A percentile compares a stretch with the other conserved stretches of the same genome.
Conservation (phyloP, 2,888 invertebrate species). For the Pachliopta kotzebuea region DNA sequence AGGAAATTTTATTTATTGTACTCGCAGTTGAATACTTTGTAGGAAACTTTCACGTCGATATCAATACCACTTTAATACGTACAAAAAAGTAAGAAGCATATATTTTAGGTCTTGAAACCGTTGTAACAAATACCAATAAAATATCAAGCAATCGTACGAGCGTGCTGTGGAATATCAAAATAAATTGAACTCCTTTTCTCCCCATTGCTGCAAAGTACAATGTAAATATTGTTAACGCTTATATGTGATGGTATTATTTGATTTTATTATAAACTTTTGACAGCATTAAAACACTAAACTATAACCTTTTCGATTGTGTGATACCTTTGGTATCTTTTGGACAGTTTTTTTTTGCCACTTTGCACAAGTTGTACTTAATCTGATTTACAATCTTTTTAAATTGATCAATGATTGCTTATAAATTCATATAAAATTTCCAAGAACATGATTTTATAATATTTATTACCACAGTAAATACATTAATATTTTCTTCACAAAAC, state of each 20-base stretch:
- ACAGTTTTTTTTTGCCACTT: neutral
- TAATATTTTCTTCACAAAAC: too few species aligned
- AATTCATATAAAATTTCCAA: too few species aligned
- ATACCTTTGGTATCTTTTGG: neutral
- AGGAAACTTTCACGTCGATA: neutral
- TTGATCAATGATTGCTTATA: too few species aligned
- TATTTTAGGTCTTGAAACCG: constrained; percentile 7
- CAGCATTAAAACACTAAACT: neutral
- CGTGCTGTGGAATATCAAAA: constrained; percentile 21
- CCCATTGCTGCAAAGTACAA: constrained; percentile 8
- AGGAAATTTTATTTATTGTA: neutral
- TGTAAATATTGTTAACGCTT: constrained; percentile 3
- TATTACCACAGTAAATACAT: too few species aligned
- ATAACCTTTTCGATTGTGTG: neutral
- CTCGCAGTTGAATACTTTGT: neutral
- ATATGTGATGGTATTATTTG: neutral
- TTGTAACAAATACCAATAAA: constrained; percentile 20
- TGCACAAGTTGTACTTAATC: too few species aligned
- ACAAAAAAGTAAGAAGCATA: constrained; percentile 1
- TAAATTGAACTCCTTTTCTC: constrained; percentile 13
- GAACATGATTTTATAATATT: too few species aligned
- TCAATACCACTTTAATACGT: neutral
- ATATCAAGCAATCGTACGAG: constrained; percentile 13
- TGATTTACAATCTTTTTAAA: too few species aligned
- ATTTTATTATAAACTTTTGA: neutral